Evolutionary conservation across 2,888 invertebrate genomes (phyloP).

Genomic region (Lepas anatifera): DNA sequence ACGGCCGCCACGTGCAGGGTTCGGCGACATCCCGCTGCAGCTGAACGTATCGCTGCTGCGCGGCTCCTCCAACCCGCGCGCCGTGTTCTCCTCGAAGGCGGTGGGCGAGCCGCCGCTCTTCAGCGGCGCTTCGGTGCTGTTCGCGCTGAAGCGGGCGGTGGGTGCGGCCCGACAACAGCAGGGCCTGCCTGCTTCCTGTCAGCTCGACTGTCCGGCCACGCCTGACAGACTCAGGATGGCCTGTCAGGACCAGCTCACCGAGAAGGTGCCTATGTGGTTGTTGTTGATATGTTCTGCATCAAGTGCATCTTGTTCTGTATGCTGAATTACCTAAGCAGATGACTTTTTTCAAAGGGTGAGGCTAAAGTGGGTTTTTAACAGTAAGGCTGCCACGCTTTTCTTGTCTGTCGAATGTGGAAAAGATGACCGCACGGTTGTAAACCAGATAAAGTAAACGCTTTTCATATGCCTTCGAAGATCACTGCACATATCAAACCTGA

Average conservation of each 20-base stretch:
- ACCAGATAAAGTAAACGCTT: too few relatives aligned
- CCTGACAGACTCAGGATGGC: conserved; percentile 78
- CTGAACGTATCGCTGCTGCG: conserved; percentile 87
- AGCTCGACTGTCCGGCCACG: conserved; percentile 72
- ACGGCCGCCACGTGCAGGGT: conserved; percentile 17
- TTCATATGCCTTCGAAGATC: too few relatives aligned
- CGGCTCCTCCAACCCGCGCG: conserved; percentile 77
- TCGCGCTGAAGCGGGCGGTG: conserved; percentile 81
- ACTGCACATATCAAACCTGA: too few relatives aligned
- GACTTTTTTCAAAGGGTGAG: too few relatives aligned
- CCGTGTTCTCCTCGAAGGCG: conserved; percentile 92
- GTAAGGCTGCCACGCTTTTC: too few relatives aligned
- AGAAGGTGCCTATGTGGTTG: too few relatives aligned
- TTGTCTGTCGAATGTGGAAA: too few relatives aligned
- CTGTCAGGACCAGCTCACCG: conserved; percentile 69
- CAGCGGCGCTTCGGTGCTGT: conserved; percentile 72
- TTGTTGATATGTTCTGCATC: too few relatives aligned
- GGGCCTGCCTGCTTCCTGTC: conserved; percentile 40
- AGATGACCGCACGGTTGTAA: too few relatives aligned
- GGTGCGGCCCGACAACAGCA: conserved; percentile 58
- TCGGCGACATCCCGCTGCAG: conserved; percentile 26
- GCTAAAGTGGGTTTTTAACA: too few relatives aligned
- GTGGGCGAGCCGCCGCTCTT: conserved; percentile 93
- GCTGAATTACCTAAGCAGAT: too few relatives aligned
- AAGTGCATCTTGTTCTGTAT: too few relatives aligned